These are phyloP conservation scores for Leptopilina drosophilae DNA, from an alignment of 2,888 invertebrate species.

Conservation along the genomic window DNA sequence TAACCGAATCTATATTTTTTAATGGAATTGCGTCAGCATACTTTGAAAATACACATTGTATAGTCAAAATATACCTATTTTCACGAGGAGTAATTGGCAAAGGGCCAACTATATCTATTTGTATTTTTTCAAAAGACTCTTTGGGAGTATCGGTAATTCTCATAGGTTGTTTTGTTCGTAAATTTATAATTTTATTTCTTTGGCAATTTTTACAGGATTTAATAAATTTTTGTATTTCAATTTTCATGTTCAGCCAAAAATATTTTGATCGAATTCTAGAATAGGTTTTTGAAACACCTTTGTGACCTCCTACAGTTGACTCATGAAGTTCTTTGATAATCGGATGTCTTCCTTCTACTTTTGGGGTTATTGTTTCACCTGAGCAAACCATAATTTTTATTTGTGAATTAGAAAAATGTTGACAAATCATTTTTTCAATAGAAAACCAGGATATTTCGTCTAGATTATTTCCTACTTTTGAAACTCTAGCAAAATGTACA, in stretches of 20 bases:
- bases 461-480: too few relatives aligned
- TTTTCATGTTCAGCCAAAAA: background rate
- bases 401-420: background rate
- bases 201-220: background rate
- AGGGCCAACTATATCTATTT: background rate
- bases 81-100: too few relatives aligned
- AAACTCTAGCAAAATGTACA: too few relatives aligned
- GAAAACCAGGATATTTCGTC: too few relatives aligned
- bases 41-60: too few relatives aligned
- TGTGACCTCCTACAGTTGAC: background rate
- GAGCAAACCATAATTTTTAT: background rate
- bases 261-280: background rate
- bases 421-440: too few relatives aligned
- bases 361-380: background rate
- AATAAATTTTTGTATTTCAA: background rate
- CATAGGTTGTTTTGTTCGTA: too few relatives aligned
- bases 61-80: too few relatives aligned
- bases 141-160: background rate
- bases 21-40: too few relatives aligned
- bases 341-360: rapidly evolving
- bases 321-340: conserved; percentile 2
- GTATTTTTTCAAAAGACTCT: background rate
- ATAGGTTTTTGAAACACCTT: background rate
- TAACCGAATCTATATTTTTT: too few relatives aligned
- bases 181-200: background rate